phyloP scores from a whole-genome alignment of 2,888 invertebrate species.

The Perdita meconis region DNA sequence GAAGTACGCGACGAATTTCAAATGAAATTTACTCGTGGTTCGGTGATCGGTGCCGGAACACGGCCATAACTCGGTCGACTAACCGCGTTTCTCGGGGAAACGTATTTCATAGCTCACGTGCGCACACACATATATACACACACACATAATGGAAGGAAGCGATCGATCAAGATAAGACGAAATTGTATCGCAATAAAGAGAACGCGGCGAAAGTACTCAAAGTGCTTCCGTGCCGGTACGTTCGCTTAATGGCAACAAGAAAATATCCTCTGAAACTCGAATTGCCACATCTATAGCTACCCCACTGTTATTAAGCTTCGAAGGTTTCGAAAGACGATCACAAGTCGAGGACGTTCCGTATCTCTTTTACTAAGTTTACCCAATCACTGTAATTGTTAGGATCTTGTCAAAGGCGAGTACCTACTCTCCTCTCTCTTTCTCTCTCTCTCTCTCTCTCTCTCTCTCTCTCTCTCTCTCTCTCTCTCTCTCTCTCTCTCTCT shows the following conservation, averaged over 20 bases:
- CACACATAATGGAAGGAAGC: slow-evolving; percentile 52
- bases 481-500: too few relatives aligned
- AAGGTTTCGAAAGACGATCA: too few relatives aligned
- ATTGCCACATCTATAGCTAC: too few relatives aligned
- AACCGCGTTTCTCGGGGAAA: slow-evolving; percentile 40
- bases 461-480: too few relatives aligned
- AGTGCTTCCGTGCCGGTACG: slow-evolving; percentile 3
- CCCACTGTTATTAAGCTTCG: too few relatives aligned
- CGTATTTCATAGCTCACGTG: slow-evolving; percentile 45
- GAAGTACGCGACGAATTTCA: slow-evolving; percentile 9
- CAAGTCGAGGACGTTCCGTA: too few relatives aligned
- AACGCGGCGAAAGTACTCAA: slow-evolving; percentile 28
- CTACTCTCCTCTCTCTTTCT: too few relatives aligned
- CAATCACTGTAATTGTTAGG: too few relatives aligned
- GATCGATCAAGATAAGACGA: slow-evolving; percentile 55
- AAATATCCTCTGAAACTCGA: slow-evolving; percentile 7
- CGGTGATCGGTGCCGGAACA: slow-evolving; percentile 30
- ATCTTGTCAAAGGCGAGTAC: too few relatives aligned
- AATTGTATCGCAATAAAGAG: slow-evolving; percentile 57
- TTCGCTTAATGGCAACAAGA: background rate
- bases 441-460: too few relatives aligned
- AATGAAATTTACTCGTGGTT: slow-evolving; percentile 9
- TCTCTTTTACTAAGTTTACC: too few relatives aligned
- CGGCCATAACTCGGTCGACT: slow-evolving; percentile 36
- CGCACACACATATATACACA: slow-evolving; percentile 42